Conservation (phyloP, 1,140 invertebrate genomes). For the Lepeophtheirus salmonis region DNA sequence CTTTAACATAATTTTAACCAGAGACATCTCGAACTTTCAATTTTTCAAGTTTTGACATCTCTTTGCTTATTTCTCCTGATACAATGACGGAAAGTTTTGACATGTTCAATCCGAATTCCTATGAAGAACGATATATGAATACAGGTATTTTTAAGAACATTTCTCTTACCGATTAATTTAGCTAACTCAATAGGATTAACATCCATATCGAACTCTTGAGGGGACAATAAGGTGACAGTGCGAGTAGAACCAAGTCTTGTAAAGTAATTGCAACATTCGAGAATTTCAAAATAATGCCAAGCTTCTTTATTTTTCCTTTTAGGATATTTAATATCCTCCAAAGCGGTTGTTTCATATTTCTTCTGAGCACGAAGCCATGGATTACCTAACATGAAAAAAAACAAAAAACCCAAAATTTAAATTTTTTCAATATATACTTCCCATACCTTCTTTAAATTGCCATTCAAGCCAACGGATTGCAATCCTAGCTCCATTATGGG, state of each 20-base stretch:
- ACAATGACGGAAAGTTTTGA: not conserved
- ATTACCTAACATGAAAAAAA: conserved; percentile 1
- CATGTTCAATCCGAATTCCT: not conserved
- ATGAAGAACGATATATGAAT: not conserved
- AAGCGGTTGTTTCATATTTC: not conserved
- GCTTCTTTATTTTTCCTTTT: conserved; percentile 8
- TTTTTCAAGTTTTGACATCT: not conserved
- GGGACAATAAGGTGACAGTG: not conserved
- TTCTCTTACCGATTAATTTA: not conserved
- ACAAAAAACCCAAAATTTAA: too few species aligned
- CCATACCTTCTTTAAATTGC: conserved; percentile 8
- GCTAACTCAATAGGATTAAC: not conserved
- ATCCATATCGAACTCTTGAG: not conserved
- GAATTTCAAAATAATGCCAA: conserved; percentile 9
- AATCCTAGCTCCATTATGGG: not conserved
- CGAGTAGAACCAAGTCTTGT: not conserved
- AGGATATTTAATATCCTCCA: not conserved
- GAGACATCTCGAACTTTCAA: too few species aligned
- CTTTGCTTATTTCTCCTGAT: not conserved
- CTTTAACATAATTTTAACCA: too few species aligned
- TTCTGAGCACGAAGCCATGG: conserved; percentile 8
- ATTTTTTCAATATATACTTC: too few species aligned
- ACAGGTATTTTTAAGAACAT: not conserved
- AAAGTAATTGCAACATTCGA: conserved; percentile 15
- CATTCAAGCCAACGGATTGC: conserved; percentile 9